Base-by-base conservation (phyloP, 2,113 vertebrate species). In the Hymenochirus boettgeri region DNA sequence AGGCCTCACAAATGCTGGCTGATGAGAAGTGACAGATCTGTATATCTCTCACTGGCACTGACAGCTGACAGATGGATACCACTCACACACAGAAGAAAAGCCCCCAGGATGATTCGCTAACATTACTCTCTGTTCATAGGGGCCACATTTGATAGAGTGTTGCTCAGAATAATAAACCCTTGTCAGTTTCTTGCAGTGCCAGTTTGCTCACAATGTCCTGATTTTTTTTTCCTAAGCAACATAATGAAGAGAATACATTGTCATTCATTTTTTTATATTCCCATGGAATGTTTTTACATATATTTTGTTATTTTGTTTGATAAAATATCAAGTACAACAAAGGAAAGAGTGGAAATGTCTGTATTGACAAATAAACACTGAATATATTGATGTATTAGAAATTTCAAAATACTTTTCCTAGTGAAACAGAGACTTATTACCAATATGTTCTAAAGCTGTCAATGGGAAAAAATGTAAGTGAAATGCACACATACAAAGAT, bases 21-120 rank as follows among this genome's bases (percentile, higher is more conserved):
- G 93, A 95, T 85, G 78, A 88, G 86, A 90, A 90, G 90, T 93
- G 94, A 96, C 93, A 96, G 92, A 88, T 90, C 90, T 86, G 90
- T 89, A 83, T 86, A 89, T 95, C 91, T 93, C 93, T 92, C 90
- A 86, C 90, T 86, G 90, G 88, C 92, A 88, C 75, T 96, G 94
- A 94, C 93, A 95, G 93, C 92, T 96, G 93, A 96, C 94, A 96
- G 94, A 96, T 96, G 94, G 93, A 90, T 91, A 92, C 90, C 93
- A 93, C 92, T 93, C 92, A 94, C 90, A 92, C 91, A 90, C 89
- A 85, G 77, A 87, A 86, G 89, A 88, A 89, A 83, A 89, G 88
- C 90, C 91, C 92, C 86, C 86, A 85, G 93, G 93, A 92, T 84
- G 89, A 89, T 91, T 88, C 86, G 80, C 91, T 86, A 81, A 85